phyloP scores from a whole-genome alignment of 2,888 invertebrate species.

The Cheilosia pagana region DNA sequence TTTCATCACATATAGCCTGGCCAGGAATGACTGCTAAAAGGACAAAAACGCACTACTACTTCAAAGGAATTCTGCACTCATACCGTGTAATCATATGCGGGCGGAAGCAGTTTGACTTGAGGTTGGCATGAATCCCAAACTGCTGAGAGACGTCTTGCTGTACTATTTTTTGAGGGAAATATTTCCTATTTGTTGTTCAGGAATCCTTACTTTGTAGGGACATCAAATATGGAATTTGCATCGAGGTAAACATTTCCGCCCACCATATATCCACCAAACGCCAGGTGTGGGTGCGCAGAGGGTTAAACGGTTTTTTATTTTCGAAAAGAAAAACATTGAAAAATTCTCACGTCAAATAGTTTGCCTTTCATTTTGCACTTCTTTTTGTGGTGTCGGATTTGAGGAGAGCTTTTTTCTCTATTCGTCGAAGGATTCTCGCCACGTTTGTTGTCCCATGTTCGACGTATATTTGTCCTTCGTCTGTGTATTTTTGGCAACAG shows the following conservation, averaged over 20 bases:
- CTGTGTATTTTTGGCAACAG: slow-evolving; percentile 16
- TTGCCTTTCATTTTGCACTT: slow-evolving; percentile 31
- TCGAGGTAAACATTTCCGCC: slow-evolving; percentile 34
- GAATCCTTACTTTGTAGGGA: slow-evolving; percentile 39
- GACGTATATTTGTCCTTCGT: slow-evolving; percentile 41
- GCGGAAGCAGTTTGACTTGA: slow-evolving; percentile 21
- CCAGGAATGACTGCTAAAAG: slow-evolving; percentile 37
- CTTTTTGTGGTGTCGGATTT: slow-evolving; percentile 20
- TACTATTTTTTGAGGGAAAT: not conserved
- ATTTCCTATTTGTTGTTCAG: slow-evolving; percentile 13
- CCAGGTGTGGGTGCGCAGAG: not conserved
- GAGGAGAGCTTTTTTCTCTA: slow-evolving; percentile 2
- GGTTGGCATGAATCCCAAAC: slow-evolving; percentile 49
- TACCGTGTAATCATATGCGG: slow-evolving; percentile 7
- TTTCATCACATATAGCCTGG: slow-evolving; percentile 14
- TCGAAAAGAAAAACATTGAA: slow-evolving; percentile 39
- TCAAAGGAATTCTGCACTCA: slow-evolving; percentile 17
- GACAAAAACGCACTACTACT: slow-evolving; percentile 45
- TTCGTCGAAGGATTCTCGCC: slow-evolving; percentile 31
- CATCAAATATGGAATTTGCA: slow-evolving; percentile 59
- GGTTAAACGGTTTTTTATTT: slow-evolving; percentile 56
- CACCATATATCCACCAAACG: not conserved
- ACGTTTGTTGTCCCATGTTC: slow-evolving; percentile 6
- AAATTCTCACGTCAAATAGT: slow-evolving; percentile 62
- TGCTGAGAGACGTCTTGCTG: slow-evolving; percentile 27